These are phyloP conservation scores for Clarias laeviceps DNA, from an alignment of 2,797 vertebrate species.

Conservation along the genomic window DNA sequence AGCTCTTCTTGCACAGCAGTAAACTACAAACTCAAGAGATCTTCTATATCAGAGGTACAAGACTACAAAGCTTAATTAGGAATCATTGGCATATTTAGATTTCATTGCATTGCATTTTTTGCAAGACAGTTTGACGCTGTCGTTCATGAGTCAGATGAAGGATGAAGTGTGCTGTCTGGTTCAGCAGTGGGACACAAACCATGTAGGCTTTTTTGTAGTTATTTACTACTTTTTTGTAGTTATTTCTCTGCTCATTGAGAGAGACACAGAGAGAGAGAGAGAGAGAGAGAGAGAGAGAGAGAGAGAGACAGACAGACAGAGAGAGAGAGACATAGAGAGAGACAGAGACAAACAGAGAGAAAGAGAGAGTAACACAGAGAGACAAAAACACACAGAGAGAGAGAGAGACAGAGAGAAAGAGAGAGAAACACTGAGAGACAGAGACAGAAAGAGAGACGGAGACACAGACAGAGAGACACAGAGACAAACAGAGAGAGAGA, in stretches of 20 bases:
- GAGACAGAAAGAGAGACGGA: too few relatives aligned
- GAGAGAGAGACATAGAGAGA: background rate
- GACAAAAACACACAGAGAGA: background rate
- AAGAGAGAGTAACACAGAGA: background rate
- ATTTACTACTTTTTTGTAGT: background rate
- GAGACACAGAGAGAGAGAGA: background rate
- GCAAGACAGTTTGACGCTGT: conserved; percentile 24
- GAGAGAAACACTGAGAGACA: too few relatives aligned
- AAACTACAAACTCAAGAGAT: conserved; percentile 6
- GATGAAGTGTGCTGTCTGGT: conserved; percentile 34
- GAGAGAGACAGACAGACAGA: too few relatives aligned
- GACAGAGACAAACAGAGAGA: too few relatives aligned
- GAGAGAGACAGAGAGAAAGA: background rate
- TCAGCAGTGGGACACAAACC: conserved; percentile 5
- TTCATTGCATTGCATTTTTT: conserved; percentile 25
- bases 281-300: too few relatives aligned
- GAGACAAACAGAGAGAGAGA: background rate
- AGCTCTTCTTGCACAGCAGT: background rate
- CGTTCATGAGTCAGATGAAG: conserved; percentile 7
- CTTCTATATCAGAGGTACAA: conserved; percentile 2
- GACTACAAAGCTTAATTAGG: background rate
- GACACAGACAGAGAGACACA: background rate
- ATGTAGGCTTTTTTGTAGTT: background rate
- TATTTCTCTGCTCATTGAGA: background rate
- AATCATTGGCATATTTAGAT: conserved; percentile 47